Conservation (phyloP, 2,113 vertebrate species). For the Anoplopoma fimbria region DNA sequence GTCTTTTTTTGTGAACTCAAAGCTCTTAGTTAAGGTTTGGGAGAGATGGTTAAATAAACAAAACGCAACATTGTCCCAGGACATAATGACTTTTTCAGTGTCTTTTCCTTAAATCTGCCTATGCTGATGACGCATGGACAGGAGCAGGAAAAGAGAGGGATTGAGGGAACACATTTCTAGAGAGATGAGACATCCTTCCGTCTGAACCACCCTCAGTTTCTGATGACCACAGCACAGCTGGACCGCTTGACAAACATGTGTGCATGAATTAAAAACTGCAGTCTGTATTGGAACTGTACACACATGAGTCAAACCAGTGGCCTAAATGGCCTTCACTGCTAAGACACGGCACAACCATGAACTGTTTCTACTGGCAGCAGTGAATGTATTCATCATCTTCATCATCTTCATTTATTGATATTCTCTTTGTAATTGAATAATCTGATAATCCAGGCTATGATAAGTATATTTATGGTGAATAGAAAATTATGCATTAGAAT, state of each 20-base stretch:
- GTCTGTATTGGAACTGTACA: no score
- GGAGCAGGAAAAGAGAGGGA: no score
- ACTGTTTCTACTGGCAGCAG: not conserved
- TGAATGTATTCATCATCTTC: not conserved
- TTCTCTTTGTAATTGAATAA: not conserved
- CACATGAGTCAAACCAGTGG: no score
- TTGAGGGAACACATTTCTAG: no score
- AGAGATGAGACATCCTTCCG: no score
- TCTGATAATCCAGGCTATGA: not conserved
- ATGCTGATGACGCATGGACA: no score
- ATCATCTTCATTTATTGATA: not conserved
- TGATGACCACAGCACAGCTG: no score
- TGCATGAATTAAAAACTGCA: no score
- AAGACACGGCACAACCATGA: no score
- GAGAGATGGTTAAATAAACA: not conserved
- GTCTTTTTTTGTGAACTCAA: not conserved
- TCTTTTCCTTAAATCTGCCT: not conserved
- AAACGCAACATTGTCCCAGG: not conserved
- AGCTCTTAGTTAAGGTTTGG: not conserved
- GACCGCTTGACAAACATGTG: no score
- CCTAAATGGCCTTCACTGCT: no score
- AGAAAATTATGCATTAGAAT: not conserved
- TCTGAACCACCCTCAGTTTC: no score
- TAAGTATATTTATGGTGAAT: not conserved
- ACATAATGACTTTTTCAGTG: not conserved